Percentiles rank a stretch among this genome's conserved stretches.
Evolutionary conservation across 2,888 invertebrate species (phyloP).

Genomic region (Tachina grossa): DNA sequence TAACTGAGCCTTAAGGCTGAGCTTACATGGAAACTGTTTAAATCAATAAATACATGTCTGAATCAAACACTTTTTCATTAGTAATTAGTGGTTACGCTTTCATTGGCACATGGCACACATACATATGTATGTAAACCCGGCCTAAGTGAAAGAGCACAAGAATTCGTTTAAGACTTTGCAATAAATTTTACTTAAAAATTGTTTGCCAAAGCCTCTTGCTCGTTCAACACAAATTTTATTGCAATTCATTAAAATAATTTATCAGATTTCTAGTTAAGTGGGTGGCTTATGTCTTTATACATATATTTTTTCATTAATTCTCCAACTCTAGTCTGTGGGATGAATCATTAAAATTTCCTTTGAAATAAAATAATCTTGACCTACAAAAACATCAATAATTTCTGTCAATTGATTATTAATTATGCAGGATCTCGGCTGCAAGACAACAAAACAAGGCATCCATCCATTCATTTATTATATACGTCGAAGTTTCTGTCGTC

Average conservation of each 20-base stretch:
- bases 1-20: too few species aligned
- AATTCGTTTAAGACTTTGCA: too few species aligned
- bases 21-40: too few species aligned
- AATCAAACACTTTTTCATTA: too few species aligned
- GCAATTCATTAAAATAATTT: neutral
- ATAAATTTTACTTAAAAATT: too few species aligned
- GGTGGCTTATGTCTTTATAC: conserved; percentile 5
- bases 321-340: neutral
- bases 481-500: neutral
- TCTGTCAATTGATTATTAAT: conserved; percentile 31
- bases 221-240: too few species aligned
- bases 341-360: conserved; percentile 28
- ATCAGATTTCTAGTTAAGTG: neutral
- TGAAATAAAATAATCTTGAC: conserved; percentile 44
- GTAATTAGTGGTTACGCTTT: too few species aligned
- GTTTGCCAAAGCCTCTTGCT: too few species aligned
- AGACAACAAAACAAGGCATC: neutral
- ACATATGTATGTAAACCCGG: too few species aligned
- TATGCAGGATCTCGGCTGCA: conserved; percentile 5
- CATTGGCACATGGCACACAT: too few species aligned
- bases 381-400: conserved; percentile 43
- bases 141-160: too few species aligned
- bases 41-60: too few species aligned
- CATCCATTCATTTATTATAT: neutral
- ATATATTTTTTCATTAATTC: neutral